Conservation (phyloP, 2,113 vertebrate genomes). For the Rhodinocichla rosea region DNA sequence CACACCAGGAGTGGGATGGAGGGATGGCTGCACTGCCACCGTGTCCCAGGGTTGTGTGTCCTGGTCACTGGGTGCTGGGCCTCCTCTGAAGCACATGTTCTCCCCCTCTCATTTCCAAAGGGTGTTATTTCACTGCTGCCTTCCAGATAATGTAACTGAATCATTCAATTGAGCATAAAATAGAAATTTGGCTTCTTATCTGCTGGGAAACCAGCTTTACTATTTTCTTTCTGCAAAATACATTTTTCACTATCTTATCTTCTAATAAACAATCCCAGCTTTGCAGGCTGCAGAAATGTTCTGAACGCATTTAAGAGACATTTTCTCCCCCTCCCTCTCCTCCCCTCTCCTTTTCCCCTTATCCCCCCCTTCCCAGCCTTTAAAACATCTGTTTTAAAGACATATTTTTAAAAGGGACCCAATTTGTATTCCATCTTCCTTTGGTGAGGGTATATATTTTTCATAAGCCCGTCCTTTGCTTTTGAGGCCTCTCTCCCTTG, state of each 20-base stretch:
- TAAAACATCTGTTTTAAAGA: constrained; percentile 71
- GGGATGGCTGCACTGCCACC: fast-evolving
- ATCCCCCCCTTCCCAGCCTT: constrained; percentile 4
- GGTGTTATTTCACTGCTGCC: constrained; percentile 77
- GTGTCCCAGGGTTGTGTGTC: not conserved
- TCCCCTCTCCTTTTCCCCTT: not conserved
- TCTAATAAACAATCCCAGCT: constrained; percentile 82
- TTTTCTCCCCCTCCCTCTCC: not conserved
- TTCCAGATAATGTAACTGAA: constrained; percentile 80
- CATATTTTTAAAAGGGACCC: constrained; percentile 57
- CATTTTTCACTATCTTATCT: constrained; percentile 87
- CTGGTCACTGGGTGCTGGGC: not conserved
- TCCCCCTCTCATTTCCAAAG: constrained; percentile 62
- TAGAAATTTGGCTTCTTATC: constrained; percentile 84
- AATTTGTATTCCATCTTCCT: constrained; percentile 72
- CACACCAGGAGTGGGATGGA: fast-evolving
- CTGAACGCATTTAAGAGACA: constrained; percentile 75
- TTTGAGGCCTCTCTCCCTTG: constrained; percentile 9
- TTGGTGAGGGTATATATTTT: constrained; percentile 70
- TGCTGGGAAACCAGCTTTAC: constrained; percentile 78
- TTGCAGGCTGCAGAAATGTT: constrained; percentile 70
- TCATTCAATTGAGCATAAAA: constrained; percentile 84
- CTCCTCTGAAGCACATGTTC: not conserved
- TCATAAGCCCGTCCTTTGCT: constrained; percentile 44
- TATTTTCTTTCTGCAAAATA: constrained; percentile 83